Evolutionary conservation across 2,888 invertebrate species (phyloP).

Genomic region (Euspilapteryx auroguttella): DNA sequence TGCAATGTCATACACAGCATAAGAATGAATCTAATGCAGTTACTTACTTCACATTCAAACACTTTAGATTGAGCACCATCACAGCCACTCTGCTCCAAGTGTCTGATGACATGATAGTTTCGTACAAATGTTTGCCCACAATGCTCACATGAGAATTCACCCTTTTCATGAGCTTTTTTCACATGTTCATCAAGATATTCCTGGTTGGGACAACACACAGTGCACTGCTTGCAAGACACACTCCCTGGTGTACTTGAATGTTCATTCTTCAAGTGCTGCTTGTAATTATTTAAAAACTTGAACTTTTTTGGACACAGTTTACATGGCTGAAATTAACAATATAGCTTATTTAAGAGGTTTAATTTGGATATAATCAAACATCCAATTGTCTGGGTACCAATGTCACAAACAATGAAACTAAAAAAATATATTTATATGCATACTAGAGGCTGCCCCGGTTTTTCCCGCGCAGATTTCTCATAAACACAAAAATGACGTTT

Average conservation of each 20-base stretch:
- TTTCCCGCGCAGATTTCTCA: too few relatives aligned
- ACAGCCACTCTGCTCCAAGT: constrained; percentile 70
- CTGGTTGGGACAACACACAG: constrained; percentile 65
- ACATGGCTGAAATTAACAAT: too few relatives aligned
- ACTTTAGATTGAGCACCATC: constrained; percentile 39
- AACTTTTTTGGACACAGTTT: constrained; percentile 73
- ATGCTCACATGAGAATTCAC: constrained; percentile 61
- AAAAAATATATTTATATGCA: too few relatives aligned
- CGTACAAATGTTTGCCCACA: constrained; percentile 75
- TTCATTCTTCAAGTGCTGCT: constrained; percentile 68
- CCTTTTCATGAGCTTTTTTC: constrained; percentile 59
- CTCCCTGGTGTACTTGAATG: constrained; percentile 66
- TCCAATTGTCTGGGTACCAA: too few relatives aligned
- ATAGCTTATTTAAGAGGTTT: too few relatives aligned
- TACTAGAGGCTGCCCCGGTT: too few relatives aligned
- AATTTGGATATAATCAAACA: too few relatives aligned
- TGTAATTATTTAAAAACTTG: constrained; percentile 65
- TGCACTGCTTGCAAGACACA: constrained; percentile 68
- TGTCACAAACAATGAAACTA: too few relatives aligned
- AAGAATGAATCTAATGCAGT: too few relatives aligned
- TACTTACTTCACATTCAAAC: constrained; percentile 35
- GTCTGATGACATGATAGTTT: constrained; percentile 73
- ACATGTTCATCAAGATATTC: constrained; percentile 67
- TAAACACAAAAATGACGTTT: too few relatives aligned
- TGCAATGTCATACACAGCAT: too few relatives aligned